Evolutionary conservation across 2,797 vertebrate genomes (phyloP).

Genomic region (Austrolebias charrua): DNA sequence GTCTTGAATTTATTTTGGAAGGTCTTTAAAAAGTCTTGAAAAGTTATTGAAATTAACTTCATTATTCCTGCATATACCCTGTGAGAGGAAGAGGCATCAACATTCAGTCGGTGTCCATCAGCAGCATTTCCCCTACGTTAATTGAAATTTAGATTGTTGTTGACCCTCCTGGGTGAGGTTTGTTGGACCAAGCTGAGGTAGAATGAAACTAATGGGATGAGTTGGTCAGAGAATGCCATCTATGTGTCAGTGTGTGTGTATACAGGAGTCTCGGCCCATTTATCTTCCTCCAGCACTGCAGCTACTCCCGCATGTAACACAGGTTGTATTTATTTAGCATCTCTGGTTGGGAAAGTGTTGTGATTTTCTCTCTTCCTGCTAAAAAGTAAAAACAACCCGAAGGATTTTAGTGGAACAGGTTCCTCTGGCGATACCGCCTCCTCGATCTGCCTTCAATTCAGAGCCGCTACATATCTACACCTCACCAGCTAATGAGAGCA

Average conservation of each 20-base stretch:
- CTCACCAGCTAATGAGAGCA: conserved; percentile 36
- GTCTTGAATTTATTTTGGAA: no score
- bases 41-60: no score
- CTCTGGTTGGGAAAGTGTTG: not conserved
- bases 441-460: conserved; percentile 22
- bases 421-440: not conserved
- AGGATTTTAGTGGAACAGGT: conserved; percentile 18
- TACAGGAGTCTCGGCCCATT: conserved; percentile 21
- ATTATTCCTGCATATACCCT: no score
- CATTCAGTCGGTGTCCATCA: conserved; percentile 54
- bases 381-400: conserved; percentile 13
- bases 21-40: no score
- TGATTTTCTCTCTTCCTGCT: not conserved
- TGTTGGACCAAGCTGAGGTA: conserved; percentile 16
- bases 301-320: conserved; percentile 17
- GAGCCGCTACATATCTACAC: conserved; percentile 7
- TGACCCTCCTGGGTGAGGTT: conserved; percentile 62
- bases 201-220: conserved; percentile 34
- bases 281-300: conserved; percentile 29
- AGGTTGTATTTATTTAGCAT: not conserved
- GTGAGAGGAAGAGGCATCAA: conserved; percentile 56
- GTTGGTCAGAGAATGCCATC: conserved; percentile 34
- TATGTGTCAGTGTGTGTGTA: conserved; percentile 31
- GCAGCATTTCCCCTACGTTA: conserved; percentile 60
- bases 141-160: conserved; percentile 73